Base-by-base conservation (phyloP, 2,888 invertebrate species). In the Synergus japonicus region DNA sequence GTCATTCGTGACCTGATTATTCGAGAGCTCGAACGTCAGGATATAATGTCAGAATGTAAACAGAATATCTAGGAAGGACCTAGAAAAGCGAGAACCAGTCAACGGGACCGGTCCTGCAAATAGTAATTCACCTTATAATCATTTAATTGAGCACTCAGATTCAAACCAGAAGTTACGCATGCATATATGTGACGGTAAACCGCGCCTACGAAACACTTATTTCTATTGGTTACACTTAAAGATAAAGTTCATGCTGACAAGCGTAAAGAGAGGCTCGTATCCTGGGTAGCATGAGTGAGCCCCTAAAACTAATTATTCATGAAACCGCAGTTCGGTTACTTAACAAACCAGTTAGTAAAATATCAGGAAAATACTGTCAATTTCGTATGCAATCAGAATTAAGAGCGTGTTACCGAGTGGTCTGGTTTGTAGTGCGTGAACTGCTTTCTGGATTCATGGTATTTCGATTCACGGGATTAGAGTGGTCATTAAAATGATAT, bases 331-430 rank as follows among this genome's bases (percentile, higher is more conserved):
- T 54, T 73, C 9, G 49, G 49, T 73, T 73, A 73, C 73, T 73
- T 73, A 73, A 73, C 73, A 73, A 73, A 73, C 73, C 73, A 73
- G 73, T 73, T 73, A 49, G 49, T 10, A n/a, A 73, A 73, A 73
- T 73, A 73, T 73, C 60, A 60, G 60, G 22, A 60, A 60, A 60
- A 29, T 22, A 60, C 69, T 49, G 69, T 73, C n/a, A 49, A 49
- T 54, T 73, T 73, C 73, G 54, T 73, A 49, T 54, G 37, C 49
- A 73, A 73, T 54, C 73, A 54, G 73, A 54, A 54, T 73, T 54
- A 37, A 54, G 2, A 37, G 49, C 69, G 49, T 60, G 49, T 60
- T 29, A 60, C 58, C 12, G 60, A 60, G 60, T 12, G 37, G n/a
- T 67, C 67, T 73, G 8, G 13, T 9, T 15, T 54, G 9, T 44